phyloP scores from a whole-genome alignment of 2,888 invertebrate species.

The Caenorhabditis sp. region DNA sequence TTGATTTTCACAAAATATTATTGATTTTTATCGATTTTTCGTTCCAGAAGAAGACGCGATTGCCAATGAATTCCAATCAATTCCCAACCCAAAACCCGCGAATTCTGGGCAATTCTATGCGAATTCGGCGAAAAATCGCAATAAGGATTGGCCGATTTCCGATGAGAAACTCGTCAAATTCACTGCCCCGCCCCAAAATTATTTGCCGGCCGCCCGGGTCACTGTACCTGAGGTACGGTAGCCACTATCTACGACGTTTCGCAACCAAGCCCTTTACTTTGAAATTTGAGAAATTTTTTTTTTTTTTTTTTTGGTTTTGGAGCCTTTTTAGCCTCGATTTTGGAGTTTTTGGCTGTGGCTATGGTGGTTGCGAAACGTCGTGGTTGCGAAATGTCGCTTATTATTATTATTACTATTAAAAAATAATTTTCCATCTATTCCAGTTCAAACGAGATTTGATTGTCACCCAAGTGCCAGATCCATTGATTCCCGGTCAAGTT shows the following conservation, averaged over 20 bases:
- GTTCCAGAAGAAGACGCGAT: not conserved
- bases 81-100: not conserved
- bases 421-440: not conserved
- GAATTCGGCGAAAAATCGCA: slow-evolving; percentile 17
- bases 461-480: slow-evolving; percentile 26
- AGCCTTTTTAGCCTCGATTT: no score
- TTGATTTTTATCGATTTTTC: no score
- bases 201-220: slow-evolving; percentile 19
- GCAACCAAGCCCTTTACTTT: no score
- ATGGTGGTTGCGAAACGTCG: no score
- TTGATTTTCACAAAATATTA: no score
- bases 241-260: no score
- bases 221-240: slow-evolving; percentile 13
- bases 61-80: not conserved
- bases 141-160: slow-evolving; percentile 24
- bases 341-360: no score
- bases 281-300: no score
- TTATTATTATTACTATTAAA: no score
- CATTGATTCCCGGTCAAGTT: not conserved
- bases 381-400: no score
- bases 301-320: no score
- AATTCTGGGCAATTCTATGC: not conserved
- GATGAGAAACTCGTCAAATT: slow-evolving; percentile 34
- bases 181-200: not conserved
- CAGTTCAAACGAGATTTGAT: slow-evolving; percentile 17